Percentiles rank a stretch among this genome's conserved stretches.
Conservation (phyloP, 2,888 invertebrate species). For the Protodeltote pygarga region DNA sequence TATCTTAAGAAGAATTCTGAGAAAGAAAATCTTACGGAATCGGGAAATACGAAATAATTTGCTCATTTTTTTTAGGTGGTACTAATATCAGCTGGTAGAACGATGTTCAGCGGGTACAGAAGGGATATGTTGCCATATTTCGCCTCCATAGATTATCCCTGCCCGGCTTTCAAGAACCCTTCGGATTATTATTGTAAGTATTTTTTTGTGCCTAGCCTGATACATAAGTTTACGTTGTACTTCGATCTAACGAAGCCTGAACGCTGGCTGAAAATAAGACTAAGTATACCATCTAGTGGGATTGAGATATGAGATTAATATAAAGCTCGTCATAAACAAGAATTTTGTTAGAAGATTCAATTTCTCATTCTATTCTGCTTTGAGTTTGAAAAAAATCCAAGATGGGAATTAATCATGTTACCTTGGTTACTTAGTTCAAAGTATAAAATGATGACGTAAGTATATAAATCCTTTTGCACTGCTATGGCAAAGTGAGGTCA, state of each 20-base stretch:
- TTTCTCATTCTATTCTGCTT: too few species aligned
- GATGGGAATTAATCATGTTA: too few species aligned
- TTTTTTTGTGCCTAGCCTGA: background rate
- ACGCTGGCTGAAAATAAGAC: background rate
- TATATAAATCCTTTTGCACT: background rate
- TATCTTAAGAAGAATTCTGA: too few species aligned
- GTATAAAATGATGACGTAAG: background rate
- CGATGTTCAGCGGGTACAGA: slow-evolving; percentile 96
- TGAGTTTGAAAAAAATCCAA: too few species aligned
- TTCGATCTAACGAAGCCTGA: too few species aligned
- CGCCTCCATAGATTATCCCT: slow-evolving; percentile 95
- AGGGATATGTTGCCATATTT: slow-evolving; percentile 97
- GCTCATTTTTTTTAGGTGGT: slow-evolving; percentile 84
- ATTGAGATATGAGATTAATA: too few species aligned
- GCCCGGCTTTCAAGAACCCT: slow-evolving; percentile 98
- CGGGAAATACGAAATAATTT: too few species aligned
- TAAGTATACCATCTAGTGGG: too few species aligned
- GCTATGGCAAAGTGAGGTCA: background rate
- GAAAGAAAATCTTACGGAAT: too few species aligned
- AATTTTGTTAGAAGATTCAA: background rate
- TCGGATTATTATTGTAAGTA: slow-evolving; percentile 97
- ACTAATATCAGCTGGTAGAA: slow-evolving; percentile 95
- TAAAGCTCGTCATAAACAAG: too few species aligned
- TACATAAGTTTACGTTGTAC: background rate
- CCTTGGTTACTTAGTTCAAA: too few species aligned